phyloP scores from a whole-genome alignment of 2,888 invertebrate species.

The Orthosia gracilis region DNA sequence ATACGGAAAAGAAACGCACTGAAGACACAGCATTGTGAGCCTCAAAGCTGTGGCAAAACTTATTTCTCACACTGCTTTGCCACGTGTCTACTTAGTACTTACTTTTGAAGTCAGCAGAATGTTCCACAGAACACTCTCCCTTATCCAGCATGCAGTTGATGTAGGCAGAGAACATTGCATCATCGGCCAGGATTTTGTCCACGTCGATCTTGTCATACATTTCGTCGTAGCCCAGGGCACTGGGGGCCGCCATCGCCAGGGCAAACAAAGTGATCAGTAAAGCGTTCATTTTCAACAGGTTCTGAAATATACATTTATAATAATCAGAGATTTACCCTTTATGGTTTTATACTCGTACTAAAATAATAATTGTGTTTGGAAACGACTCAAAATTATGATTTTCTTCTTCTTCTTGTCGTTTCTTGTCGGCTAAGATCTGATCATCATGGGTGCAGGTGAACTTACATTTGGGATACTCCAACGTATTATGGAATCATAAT shows the following conservation, averaged over 20 bases:
- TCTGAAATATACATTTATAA: constrained; percentile 27
- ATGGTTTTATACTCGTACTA: too few relatives aligned
- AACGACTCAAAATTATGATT: too few relatives aligned
- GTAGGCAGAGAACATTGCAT: constrained; percentile 76
- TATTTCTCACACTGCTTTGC: too few relatives aligned
- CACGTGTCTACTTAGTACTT: constrained; percentile 54
- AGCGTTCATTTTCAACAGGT: constrained; percentile 67
- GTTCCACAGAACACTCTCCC: constrained; percentile 79
- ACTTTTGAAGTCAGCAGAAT: constrained; percentile 82
- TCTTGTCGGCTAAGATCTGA: too few relatives aligned
- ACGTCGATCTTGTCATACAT: constrained; percentile 83
- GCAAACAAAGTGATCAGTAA: constrained; percentile 67
- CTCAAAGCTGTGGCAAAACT: too few relatives aligned
- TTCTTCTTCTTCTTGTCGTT: too few relatives aligned
- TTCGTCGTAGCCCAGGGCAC: constrained; percentile 81
- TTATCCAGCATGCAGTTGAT: constrained; percentile 83
- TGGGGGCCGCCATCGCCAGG: constrained; percentile 64
- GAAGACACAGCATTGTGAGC: too few relatives aligned
- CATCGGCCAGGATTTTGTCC: constrained; percentile 82
- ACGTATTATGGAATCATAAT: too few relatives aligned
- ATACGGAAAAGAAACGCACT: too few relatives aligned
- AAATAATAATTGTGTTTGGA: too few relatives aligned
- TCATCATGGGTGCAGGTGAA: too few relatives aligned
- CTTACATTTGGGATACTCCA: too few relatives aligned
- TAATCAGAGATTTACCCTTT: background rate